Base-by-base conservation (phyloP, 92 coral and sea anemone genomes). In the Anthopleura xanthogrammica region DNA sequence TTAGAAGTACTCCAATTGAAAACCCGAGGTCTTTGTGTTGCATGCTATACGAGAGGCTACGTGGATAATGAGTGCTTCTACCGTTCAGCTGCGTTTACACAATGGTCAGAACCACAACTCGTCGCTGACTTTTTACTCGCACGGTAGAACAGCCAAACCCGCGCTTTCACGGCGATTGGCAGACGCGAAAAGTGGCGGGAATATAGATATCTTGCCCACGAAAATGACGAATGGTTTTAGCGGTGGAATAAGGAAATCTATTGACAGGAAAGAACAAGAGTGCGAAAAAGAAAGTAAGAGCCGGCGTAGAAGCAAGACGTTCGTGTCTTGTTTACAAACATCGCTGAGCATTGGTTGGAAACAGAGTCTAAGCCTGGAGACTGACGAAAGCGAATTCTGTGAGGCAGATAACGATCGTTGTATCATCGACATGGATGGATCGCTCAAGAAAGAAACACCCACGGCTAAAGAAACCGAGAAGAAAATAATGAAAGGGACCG, bases 261-360 rank as follows among this genome's bases (percentile, higher is more conserved):
- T 66, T 79, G 88, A 29, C 50, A 77, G 23, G 20, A 79, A 58
- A 23, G 57, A 79, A 40, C 41, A 16, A 79, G 54, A 78, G 74
- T 10, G 74, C 29, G 74, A 68, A 73, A 76, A 60, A 46, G 52
- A 62, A 76, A 79, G 29, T 29, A 77, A 43, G 23, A n/a, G 78
- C 12, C 54, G 20, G 52, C 83, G 84, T 23, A 40, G 74, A 24
- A 72, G 66, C 16, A 76, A 84, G 23, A 77, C 83, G 22, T 91
- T 74, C 85, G 86, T 91, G 7, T 80, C 92, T 24, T 83, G 92
- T 50, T 88, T 91, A 73, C 87, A 88, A 48, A 91, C 94, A 16
- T 91, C 94, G 46, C 85, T 91, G n/a, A 91, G 94, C 75, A 88
- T 89, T 16, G 88, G 81, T 41, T 91, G 94, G 94, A 91, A 70